Base-by-base conservation (phyloP, 64 coral and sea anemone genomes). In the Exaiptasia diaphana region DNA sequence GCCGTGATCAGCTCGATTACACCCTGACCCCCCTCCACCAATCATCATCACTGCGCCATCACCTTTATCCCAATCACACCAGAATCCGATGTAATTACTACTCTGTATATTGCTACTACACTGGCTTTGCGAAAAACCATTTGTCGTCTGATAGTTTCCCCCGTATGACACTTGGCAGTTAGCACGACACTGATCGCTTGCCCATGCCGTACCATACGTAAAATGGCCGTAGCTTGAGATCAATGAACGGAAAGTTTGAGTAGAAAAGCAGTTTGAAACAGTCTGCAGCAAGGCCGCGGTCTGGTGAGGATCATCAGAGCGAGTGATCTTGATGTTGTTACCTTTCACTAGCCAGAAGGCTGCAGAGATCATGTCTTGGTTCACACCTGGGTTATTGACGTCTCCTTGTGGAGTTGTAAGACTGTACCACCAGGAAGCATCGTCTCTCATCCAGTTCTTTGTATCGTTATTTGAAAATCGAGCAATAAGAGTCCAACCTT, bases 361-460 rank as follows among this genome's bases (percentile, higher is more conserved):
- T 56, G 53, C 20, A 3, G 85, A 87, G 35, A 88, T 80, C 86
- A 88, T 80, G 64, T 79, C 76, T 12, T 5, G 32, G 55, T 88
- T 88, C 29, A 40, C 36, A 1, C 34, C 34, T 0, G 85, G 62
- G 38, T 67, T 57, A 29, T n/a, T 54, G 8, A 39, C 33, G 35
- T 32, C 45, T 1, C 85, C 85, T 10, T 71, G 45, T 31, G 74
- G 12, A 27, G 35, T 20, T 22, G 3, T 18, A 6, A 64, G 56
- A 25, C 80, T 75, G 23, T 88, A 88, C 85, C 85, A 88, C 73
- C 73, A 71, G 45, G 36, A 35, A 71, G 59, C 75, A n/a, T 62
- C 58, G 36, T 78, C 43, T 56, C 43, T 29, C 26, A 88, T 80
- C 85, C 85, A 88, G 17, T 79, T 79, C 48, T 79, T 88, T 0